phyloP scores from a whole-genome alignment of 1,140 invertebrate genomes.

The Aphelinus certus region DNA sequence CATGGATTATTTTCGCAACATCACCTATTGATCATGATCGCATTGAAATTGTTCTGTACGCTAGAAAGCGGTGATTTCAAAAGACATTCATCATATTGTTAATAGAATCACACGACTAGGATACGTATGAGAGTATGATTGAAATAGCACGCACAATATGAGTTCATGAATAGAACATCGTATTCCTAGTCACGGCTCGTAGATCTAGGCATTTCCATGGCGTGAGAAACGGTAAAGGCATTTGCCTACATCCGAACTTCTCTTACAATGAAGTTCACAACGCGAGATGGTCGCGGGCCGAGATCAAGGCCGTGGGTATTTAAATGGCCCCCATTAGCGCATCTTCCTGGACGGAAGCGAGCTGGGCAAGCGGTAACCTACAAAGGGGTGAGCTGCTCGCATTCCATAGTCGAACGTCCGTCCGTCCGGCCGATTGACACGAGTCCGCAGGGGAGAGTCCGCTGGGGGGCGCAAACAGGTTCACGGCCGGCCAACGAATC shows the following conservation, averaged over 20 bases:
- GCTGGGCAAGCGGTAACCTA: neutral
- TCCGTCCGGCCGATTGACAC: neutral
- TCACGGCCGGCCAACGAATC: conserved; percentile 58
- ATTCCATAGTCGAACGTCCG: neutral
- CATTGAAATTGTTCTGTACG: too few species aligned
- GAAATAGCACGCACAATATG: too few species aligned
- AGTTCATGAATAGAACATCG: neutral
- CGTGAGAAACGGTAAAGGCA: conserved; percentile 24
- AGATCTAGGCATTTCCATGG: neutral
- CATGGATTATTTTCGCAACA: too few species aligned
- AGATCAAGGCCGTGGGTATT: conserved; percentile 33
- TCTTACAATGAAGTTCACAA: neutral
- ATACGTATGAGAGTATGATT: too few species aligned
- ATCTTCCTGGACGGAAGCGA: conserved; percentile 36
- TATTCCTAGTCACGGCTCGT: neutral
- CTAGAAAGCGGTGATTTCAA: too few species aligned
- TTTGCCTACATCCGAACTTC: neutral
- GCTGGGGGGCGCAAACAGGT: conserved; percentile 53
- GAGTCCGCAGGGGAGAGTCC: conserved; percentile 29
- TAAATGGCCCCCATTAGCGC: conserved; percentile 46
- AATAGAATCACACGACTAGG: too few species aligned
- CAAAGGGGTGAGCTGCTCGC: conserved; percentile 5
- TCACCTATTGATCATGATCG: too few species aligned
- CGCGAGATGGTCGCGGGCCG: neutral
- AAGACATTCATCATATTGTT: too few species aligned